Evolutionary conservation across 2,888 invertebrate genomes (phyloP).

Genomic region (Allygus modestus): DNA sequence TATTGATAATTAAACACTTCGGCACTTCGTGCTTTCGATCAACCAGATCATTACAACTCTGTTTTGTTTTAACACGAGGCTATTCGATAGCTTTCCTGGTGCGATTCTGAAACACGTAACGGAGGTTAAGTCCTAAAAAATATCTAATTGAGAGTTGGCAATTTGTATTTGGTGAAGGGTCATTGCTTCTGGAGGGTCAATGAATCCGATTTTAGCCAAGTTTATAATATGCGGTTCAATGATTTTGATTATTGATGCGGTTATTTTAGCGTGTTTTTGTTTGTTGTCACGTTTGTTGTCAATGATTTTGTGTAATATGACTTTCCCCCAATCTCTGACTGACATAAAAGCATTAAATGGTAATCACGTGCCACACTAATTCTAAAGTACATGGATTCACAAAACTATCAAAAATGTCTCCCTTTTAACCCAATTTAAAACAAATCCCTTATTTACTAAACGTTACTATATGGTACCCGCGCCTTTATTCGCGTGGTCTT

Average conservation of each 20-base stretch:
- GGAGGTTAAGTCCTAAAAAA: neutral
- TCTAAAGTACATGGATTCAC: too few relatives aligned
- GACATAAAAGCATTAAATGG: neutral
- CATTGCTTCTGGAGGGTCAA: conserved; percentile 20
- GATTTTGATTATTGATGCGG: neutral
- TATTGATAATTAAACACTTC: conserved; percentile 19
- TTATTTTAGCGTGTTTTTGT: conserved; percentile 17
- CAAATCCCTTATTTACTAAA: too few relatives aligned
- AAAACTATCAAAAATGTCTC: too few relatives aligned
- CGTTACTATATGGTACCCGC: too few relatives aligned
- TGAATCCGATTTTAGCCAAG: conserved; percentile 21
- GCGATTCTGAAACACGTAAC: neutral
- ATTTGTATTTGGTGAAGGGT: conserved; percentile 2
- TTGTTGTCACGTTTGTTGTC: neutral
- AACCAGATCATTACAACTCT: neutral
- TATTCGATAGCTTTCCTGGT: neutral
- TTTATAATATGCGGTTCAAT: neutral
- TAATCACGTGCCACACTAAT: neutral
- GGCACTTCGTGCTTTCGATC: neutral
- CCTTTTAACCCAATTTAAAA: too few relatives aligned
- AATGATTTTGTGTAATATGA: neutral
- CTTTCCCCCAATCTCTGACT: neutral
- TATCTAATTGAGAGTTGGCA: neutral
- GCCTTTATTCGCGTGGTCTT: too few relatives aligned
- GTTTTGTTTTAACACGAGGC: conserved; percentile 14